Base-by-base conservation (phyloP, 2,113 vertebrate genomes). In the Hydrolagus affinis region DNA sequence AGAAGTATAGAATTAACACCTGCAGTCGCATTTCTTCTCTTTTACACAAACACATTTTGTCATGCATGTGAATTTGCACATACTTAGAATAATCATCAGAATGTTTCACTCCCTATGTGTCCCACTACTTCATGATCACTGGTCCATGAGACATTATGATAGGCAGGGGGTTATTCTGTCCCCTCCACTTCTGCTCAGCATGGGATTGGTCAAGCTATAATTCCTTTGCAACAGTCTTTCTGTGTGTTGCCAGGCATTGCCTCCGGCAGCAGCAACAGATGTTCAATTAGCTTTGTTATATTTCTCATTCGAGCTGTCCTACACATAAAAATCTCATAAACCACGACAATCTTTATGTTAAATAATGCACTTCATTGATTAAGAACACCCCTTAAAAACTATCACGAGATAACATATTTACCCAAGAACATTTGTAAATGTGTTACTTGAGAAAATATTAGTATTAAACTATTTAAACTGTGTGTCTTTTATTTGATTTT, bases 111-210 rank as follows among this genome's bases (percentile, higher is more conserved):
- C 78, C 3, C 78, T 66, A 66, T 68, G 25, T 83, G 60, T 83
- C 78, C 28, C 28, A 83, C 60, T 83, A 83, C 78, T 83, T 83
- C 78, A 83, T 83, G 78, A 83, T 83, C 78, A 83, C 60, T 83
- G 78, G 78, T 62, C 78, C 78, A 83, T 83, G 78, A 83, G 78
- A 83, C 78, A 66, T 25, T 28, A 28, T 28, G 62, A 83, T 23
- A 83, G 23, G 78, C 78, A 68, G 78, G 77, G 71, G 78, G 25
- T 68, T 83, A 32, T 83, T 83, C 78, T 83, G 78, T 83, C 59
- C 78, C 23, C 32, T 83, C 78, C 62, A 66, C 60, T 66, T 83
- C 57, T 83, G 78, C 78, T 83, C 78, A 83, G 78, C 78, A 83
- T 83, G 78, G 78, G 78, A 83, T 66, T 83, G 60, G 78, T 83